Conservation (phyloP, 2,888 invertebrate genomes). For the Agrotis clavis region DNA sequence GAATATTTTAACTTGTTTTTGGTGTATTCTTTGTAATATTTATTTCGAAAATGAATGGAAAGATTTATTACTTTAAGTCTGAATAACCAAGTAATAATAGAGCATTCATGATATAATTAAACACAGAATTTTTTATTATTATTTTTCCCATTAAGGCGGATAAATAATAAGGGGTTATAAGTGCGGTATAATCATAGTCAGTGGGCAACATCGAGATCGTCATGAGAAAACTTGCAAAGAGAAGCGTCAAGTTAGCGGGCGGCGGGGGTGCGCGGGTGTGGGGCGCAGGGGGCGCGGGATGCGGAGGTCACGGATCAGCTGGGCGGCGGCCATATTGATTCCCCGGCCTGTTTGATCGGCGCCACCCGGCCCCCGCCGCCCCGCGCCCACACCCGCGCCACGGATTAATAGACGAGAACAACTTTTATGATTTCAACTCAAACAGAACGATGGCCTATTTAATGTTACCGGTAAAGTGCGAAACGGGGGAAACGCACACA, state of each 20-base stretch:
- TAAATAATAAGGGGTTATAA: slow-evolving; percentile 57
- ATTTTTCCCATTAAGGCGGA: slow-evolving; percentile 42
- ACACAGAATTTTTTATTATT: slow-evolving; percentile 48
- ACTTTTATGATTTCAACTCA: slow-evolving; percentile 91
- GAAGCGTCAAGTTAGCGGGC: slow-evolving; percentile 83
- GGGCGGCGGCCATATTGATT: slow-evolving; percentile 91
- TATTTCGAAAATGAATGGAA: background rate
- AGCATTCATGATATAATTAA: slow-evolving; percentile 24
- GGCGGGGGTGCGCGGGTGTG: slow-evolving; percentile 68
- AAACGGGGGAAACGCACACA: slow-evolving; percentile 58
- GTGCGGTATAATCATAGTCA: slow-evolving; percentile 67
- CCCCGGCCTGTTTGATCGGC: slow-evolving; percentile 90
- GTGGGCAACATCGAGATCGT: slow-evolving; percentile 73
- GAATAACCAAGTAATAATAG: background rate
- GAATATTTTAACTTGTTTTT: background rate
- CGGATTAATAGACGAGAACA: slow-evolving; percentile 90
- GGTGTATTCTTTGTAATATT: too few relatives aligned
- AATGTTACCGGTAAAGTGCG: slow-evolving; percentile 71
- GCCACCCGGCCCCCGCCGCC: slow-evolving; percentile 78
- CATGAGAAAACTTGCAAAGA: slow-evolving; percentile 82
- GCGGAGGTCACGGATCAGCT: slow-evolving; percentile 90
- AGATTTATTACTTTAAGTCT: background rate
- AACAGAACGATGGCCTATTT: slow-evolving; percentile 83
- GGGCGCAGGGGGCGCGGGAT: slow-evolving; percentile 76
- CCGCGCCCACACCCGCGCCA: slow-evolving; percentile 72